Evolutionary conservation across 2,113 vertebrate genomes (phyloP).

Genomic region (Brachypteracias leptosomus): DNA sequence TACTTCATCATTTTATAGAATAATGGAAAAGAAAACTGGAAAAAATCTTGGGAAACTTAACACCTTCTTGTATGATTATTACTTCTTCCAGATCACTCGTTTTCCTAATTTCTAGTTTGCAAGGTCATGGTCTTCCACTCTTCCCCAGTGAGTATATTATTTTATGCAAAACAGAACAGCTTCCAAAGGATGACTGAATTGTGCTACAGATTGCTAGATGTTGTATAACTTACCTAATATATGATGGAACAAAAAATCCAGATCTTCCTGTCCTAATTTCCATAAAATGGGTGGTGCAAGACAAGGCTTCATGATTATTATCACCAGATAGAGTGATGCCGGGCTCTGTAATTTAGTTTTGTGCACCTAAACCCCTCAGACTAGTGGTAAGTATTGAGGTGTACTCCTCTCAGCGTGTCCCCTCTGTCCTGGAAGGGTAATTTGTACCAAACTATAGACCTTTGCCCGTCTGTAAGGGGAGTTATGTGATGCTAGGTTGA

Average conservation of each 20-base stretch:
- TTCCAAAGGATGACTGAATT: neutral
- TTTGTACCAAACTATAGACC: neutral
- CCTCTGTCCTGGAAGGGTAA: neutral
- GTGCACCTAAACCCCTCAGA: neutral
- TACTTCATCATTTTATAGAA: neutral
- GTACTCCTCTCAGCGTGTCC: too few species aligned
- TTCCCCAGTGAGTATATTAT: neutral
- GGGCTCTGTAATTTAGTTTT: neutral
- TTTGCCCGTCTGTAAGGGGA: neutral
- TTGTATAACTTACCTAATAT: neutral
- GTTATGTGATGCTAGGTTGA: neutral
- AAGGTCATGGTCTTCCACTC: neutral
- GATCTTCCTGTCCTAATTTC: neutral
- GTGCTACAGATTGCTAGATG: neutral
- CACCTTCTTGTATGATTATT: neutral
- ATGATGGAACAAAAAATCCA: neutral
- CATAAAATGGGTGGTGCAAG: neutral
- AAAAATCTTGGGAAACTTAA: neutral
- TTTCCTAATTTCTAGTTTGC: neutral
- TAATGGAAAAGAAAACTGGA: neutral
- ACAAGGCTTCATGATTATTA: neutral
- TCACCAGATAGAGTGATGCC: neutral
- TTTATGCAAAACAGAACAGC: neutral
- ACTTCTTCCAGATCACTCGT: neutral
- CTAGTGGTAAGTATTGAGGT: neutral